A percentile compares a stretch with the other conserved stretches of the same genome.
phyloP scores from a whole-genome alignment of 2,113 vertebrate species.

The Percina caprodes region DNA sequence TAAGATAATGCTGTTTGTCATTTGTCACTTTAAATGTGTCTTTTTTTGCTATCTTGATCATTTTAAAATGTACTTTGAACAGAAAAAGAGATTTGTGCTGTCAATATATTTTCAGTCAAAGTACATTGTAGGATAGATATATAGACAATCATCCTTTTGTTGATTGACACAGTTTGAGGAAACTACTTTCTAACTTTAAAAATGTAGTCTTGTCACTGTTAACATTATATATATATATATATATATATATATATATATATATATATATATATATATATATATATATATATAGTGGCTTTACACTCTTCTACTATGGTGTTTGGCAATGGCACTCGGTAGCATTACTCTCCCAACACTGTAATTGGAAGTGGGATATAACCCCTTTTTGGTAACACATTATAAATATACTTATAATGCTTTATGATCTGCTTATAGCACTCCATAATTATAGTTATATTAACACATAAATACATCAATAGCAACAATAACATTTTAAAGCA shows the following conservation, averaged over 20 bases:
- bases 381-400: background rate
- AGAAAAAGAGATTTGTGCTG: background rate
- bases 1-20: background rate
- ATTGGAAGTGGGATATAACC: slow-evolving; percentile 27
- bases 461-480: too few relatives aligned
- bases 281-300: background rate
- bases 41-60: background rate
- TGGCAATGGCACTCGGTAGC: background rate
- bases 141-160: background rate
- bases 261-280: too few relatives aligned
- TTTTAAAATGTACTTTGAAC: slow-evolving; percentile 16
- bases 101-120: slow-evolving; percentile 13
- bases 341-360: background rate
- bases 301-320: background rate
- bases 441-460: too few relatives aligned
- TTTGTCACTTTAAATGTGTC: background rate
- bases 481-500: too few relatives aligned
- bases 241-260: too few relatives aligned
- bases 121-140: background rate
- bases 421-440: too few relatives aligned
- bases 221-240: too few relatives aligned
- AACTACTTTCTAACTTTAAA: background rate
- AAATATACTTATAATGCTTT: too few relatives aligned
- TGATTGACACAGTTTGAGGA: background rate
- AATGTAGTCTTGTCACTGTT: background rate